Conservation (phyloP, 37 sponge, comb jelly and placozoan genomes). For the Amphimedon queenslandica region DNA sequence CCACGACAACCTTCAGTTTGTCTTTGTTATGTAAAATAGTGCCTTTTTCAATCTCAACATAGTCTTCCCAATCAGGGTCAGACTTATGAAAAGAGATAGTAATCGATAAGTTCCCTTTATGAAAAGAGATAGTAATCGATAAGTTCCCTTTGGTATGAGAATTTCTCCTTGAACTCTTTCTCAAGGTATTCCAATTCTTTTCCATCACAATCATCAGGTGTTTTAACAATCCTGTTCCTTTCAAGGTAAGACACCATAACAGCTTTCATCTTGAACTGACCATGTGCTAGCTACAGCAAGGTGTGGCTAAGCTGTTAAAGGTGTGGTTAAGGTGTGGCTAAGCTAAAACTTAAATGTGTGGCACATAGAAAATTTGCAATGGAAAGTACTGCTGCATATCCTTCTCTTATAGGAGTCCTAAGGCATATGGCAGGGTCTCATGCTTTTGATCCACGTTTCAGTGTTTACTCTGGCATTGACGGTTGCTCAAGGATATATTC, state of each 20-base stretch:
- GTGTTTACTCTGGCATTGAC: not conserved
- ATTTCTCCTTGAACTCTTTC: slow-evolving; percentile 12
- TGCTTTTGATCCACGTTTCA: not conserved
- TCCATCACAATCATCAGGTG: not conserved
- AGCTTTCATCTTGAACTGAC: not conserved
- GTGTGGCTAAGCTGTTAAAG: no score
- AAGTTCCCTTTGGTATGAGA: slow-evolving; percentile 13
- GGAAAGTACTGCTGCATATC: not conserved
- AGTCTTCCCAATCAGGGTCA: slow-evolving; percentile 41
- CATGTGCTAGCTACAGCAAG: no score
- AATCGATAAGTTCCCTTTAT: slow-evolving; percentile 14
- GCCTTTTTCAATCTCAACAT: slow-evolving; percentile 31
- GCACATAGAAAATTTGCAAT: no score
- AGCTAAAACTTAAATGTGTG: not conserved
- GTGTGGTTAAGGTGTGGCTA: not conserved
- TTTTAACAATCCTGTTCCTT: slow-evolving; percentile 10
- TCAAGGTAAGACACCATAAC: slow-evolving; percentile 8
- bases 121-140: no score
- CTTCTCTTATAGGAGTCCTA: not conserved
- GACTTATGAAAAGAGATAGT: slow-evolving; percentile 29
- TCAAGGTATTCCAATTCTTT: not conserved
- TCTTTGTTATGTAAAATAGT: slow-evolving; percentile 21
- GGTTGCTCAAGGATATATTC: not conserved
- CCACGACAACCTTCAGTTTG: slow-evolving; percentile 32
- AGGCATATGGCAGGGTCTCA: not conserved